These are phyloP conservation scores for Parnassius apollo DNA, from an alignment of 2,888 invertebrate species.

Conservation along the genomic window DNA sequence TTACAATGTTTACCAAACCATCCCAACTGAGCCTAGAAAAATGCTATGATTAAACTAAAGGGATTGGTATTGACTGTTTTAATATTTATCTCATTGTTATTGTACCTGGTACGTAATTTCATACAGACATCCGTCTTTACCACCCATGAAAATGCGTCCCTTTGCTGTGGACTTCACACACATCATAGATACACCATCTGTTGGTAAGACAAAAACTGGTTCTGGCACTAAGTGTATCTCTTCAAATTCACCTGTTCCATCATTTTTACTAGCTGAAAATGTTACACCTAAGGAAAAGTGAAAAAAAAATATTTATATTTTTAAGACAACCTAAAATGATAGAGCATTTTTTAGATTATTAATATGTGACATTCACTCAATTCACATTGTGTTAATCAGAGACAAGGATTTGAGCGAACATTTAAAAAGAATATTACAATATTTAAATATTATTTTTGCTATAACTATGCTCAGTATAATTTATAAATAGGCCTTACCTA, in stretches of 20 bases:
- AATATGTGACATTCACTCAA: too few relatives aligned
- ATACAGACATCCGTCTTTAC: slow-evolving; percentile 95
- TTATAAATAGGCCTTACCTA: slow-evolving; percentile 82
- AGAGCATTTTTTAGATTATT: too few relatives aligned
- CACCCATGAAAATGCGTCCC: slow-evolving; percentile 97
- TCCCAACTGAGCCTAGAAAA: slow-evolving; percentile 86
- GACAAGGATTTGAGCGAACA: too few relatives aligned
- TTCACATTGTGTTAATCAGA: too few relatives aligned
- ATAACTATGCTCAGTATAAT: too few relatives aligned
- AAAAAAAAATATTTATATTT: too few relatives aligned
- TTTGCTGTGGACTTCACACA: slow-evolving; percentile 89
- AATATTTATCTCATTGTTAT: neutral
- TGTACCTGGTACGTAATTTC: slow-evolving; percentile 96
- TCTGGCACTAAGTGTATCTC: slow-evolving; percentile 96
- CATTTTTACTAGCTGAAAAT: slow-evolving; percentile 74
- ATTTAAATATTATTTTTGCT: too few relatives aligned
- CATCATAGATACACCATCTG: slow-evolving; percentile 92
- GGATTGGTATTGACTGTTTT: neutral
- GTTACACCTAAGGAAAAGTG: slow-evolving; percentile 66
- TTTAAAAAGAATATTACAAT: too few relatives aligned
- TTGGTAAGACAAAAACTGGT: slow-evolving; percentile 95
- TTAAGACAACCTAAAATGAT: too few relatives aligned
- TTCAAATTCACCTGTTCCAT: slow-evolving; percentile 74
- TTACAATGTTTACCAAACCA: slow-evolving; percentile 98
- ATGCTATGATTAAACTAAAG: slow-evolving; percentile 15